Evolutionary conservation across 2,888 invertebrate genomes (phyloP).

Genomic region (Entomobrya multifasciata): DNA sequence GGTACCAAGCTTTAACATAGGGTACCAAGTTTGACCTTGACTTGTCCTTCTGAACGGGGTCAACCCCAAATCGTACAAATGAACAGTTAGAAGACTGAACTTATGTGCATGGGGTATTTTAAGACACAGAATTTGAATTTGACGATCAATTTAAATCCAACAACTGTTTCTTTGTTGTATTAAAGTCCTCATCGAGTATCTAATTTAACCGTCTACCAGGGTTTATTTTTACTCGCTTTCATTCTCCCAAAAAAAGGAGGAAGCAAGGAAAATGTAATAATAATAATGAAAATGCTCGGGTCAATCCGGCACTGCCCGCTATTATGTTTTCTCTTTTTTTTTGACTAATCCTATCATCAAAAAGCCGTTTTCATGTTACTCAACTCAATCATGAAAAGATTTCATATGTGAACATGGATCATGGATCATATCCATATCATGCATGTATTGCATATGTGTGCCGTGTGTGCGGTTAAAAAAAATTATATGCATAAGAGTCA

Average conservation of each 20-base stretch:
- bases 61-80: no score
- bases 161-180: no score
- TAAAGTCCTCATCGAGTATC: no score
- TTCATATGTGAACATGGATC: conserved; percentile 4
- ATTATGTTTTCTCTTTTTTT: neutral
- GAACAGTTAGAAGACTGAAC: no score
- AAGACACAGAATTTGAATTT: no score
- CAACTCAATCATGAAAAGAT: conserved; percentile 38
- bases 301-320: conserved; percentile 58
- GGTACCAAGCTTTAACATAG: no score
- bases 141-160: no score
- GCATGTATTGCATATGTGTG: neutral
- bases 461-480: neutral
- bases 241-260: neutral
- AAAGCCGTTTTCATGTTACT: conserved; percentile 37
- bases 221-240: no score
- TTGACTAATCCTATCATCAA: conserved; percentile 13
- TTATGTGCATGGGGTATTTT: no score
- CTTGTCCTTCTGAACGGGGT: no score
- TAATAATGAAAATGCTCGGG: conserved; percentile 47
- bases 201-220: no score
- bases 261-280: neutral
- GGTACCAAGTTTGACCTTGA: no score
- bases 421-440: neutral
- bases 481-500: neutral